A percentile compares a stretch with the other conserved stretches of the same genome.
Conservation (phyloP, 2,113 vertebrate species). For the Muscicapa adusta region DNA sequence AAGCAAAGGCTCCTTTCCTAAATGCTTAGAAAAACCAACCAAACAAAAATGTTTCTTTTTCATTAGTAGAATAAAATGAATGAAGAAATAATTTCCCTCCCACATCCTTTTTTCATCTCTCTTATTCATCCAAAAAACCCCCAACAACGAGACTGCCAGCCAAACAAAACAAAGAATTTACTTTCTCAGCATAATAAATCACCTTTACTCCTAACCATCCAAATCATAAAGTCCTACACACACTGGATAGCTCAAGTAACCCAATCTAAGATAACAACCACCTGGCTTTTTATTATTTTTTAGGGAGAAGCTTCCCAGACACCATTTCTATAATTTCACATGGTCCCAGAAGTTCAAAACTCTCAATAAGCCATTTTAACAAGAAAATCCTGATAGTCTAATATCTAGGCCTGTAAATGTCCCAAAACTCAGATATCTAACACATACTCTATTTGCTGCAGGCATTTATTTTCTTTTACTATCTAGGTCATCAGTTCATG, state of each 20-base stretch:
- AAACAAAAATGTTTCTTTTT: slow-evolving; percentile 61
- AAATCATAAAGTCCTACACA: slow-evolving; percentile 12
- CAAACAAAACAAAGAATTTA: slow-evolving; percentile 56
- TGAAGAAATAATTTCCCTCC: slow-evolving; percentile 55
- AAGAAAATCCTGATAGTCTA: slow-evolving; percentile 25
- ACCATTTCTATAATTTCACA: slow-evolving; percentile 26
- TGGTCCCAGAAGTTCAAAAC: slow-evolving; percentile 19
- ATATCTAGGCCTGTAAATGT: background rate
- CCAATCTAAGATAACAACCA: slow-evolving; percentile 36
- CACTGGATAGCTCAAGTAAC: background rate
- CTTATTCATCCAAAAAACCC: background rate
- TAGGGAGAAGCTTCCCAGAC: slow-evolving; percentile 16
- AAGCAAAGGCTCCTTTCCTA: slow-evolving; percentile 12
- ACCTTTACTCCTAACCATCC: slow-evolving; percentile 29
- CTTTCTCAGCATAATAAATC: slow-evolving; percentile 58
- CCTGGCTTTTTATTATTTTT: slow-evolving; percentile 22
- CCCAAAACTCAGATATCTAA: slow-evolving; percentile 30
- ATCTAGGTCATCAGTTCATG: slow-evolving; percentile 60
- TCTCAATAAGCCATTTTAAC: slow-evolving; percentile 32
- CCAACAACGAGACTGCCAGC: slow-evolving; percentile 17
- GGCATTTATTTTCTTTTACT: slow-evolving; percentile 51
- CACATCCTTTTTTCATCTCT: slow-evolving; percentile 48
- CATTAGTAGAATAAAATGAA: slow-evolving; percentile 49
- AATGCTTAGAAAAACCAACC: slow-evolving; percentile 22
- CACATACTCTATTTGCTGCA: slow-evolving; percentile 9